phyloP scores from a whole-genome alignment of 2,888 invertebrate genomes.

The Lomographa bimaculata region DNA sequence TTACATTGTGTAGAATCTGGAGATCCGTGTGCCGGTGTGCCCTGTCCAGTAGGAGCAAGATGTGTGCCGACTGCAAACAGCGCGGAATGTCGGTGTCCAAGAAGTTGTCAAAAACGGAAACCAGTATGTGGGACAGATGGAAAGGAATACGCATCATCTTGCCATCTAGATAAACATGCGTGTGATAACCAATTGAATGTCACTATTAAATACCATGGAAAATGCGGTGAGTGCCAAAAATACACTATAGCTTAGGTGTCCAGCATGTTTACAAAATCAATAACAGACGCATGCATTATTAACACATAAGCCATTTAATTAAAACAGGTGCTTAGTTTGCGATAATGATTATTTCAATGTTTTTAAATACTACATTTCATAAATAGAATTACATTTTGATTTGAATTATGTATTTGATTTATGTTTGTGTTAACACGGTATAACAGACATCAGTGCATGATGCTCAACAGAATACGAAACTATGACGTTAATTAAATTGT shows the following conservation, averaged over 20 bases:
- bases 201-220: constrained; percentile 91
- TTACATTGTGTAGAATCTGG: constrained; percentile 77
- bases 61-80: constrained; percentile 87
- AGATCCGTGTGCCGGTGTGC: constrained; percentile 88
- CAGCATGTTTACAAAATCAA: no score
- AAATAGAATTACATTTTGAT: no score
- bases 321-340: no score
- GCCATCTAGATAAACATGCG: constrained; percentile 92
- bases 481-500: constrained; percentile 1
- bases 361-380: no score
- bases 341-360: no score
- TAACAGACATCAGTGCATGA: no score
- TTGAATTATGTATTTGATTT: no score
- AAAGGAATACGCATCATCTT: constrained; percentile 92
- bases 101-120: constrained; percentile 86
- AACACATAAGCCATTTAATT: no score
- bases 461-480: constrained; percentile 4
- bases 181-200: constrained; percentile 90
- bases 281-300: no score
- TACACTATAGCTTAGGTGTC: no score
- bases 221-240: constrained; percentile 88
- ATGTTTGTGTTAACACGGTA: no score
- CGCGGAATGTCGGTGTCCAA: constrained; percentile 85
- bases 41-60: constrained; percentile 87
- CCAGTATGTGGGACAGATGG: constrained; percentile 95